These are phyloP conservation scores for Uria lomvia DNA, from an alignment of 2,113 vertebrate genomes.

Conservation along the genomic window DNA sequence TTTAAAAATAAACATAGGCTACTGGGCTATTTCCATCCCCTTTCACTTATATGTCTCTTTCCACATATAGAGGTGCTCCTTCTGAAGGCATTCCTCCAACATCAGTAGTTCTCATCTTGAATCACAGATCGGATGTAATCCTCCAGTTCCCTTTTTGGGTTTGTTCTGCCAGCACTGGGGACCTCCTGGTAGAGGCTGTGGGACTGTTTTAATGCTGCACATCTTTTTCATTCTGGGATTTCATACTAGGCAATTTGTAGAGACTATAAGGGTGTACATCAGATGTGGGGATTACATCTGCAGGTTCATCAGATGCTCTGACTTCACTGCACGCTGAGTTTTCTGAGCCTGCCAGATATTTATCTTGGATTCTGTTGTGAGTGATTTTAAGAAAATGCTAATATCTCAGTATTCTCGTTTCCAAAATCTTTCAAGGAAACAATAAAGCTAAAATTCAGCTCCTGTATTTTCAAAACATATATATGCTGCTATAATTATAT, in stretches of 20 bases:
- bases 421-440: neutral
- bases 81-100: neutral
- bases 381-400: neutral
- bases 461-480: neutral
- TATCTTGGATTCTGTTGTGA: neutral
- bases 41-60: neutral
- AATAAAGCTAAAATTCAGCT: neutral
- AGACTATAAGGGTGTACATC: neutral
- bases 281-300: neutral
- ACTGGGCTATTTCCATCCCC: neutral
- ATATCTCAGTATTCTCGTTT: neutral
- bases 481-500: neutral
- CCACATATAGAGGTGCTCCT: neutral
- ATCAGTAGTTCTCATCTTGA: neutral
- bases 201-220: neutral
- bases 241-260: neutral
- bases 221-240: neutral
- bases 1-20: neutral
- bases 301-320: neutral
- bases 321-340: neutral
- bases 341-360: neutral
- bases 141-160: neutral
- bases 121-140: neutral
- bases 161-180: neutral
- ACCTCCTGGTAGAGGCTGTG: neutral